A percentile compares a stretch with the other conserved stretches of the same genome.
These are phyloP conservation scores for Chironex yamaguchii DNA, from an alignment of 30 jellyfish, hydroid and myxozoan species.

Conservation along the genomic window DNA sequence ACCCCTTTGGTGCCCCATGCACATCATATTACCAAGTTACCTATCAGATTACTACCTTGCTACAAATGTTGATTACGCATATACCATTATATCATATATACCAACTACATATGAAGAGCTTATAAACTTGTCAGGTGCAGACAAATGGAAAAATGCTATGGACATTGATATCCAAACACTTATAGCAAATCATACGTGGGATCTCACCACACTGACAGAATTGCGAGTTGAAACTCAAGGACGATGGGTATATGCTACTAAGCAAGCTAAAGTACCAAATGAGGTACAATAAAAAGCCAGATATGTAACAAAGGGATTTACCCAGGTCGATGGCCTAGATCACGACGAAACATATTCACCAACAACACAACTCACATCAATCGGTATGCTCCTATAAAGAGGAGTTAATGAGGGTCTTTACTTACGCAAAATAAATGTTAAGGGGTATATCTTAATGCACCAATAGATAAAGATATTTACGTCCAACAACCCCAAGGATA, in stretches of 20 bases:
- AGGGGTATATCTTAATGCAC: slow-evolving; percentile 48
- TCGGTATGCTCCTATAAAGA: slow-evolving; percentile 18
- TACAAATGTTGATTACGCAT: slow-evolving; percentile 31
- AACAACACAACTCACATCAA: slow-evolving; percentile 27
- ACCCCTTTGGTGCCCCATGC: slow-evolving; percentile 18
- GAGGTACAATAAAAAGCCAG: slow-evolving; percentile 25
- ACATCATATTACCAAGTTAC: no score
- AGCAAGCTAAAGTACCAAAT: slow-evolving; percentile 11
- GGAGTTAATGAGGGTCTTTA: slow-evolving; percentile 16
- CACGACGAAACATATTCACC: slow-evolving; percentile 52
- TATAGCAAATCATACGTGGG: slow-evolving; percentile 17
- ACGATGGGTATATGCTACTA: slow-evolving; percentile 40
- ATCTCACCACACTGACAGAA: slow-evolving; percentile 9
- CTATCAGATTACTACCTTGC: slow-evolving; percentile 5
- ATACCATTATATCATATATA: background rate
- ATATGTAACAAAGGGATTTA: slow-evolving; percentile 31
- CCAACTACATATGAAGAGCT: slow-evolving; percentile 39
- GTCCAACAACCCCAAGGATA: slow-evolving; percentile 38
- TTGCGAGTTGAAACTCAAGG: background rate
- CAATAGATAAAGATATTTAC: slow-evolving; percentile 40
- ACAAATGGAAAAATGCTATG: slow-evolving; percentile 62
- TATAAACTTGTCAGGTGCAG: slow-evolving; percentile 15
- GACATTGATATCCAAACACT: slow-evolving; percentile 33
- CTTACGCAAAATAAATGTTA: slow-evolving; percentile 35
- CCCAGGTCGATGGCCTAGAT: slow-evolving; percentile 13